Evolutionary conservation across 92 coral and sea anemone species (phyloP), one percentile per base, ranked within the genome.

Genomic region (Phenganax stokvisi): DNA sequence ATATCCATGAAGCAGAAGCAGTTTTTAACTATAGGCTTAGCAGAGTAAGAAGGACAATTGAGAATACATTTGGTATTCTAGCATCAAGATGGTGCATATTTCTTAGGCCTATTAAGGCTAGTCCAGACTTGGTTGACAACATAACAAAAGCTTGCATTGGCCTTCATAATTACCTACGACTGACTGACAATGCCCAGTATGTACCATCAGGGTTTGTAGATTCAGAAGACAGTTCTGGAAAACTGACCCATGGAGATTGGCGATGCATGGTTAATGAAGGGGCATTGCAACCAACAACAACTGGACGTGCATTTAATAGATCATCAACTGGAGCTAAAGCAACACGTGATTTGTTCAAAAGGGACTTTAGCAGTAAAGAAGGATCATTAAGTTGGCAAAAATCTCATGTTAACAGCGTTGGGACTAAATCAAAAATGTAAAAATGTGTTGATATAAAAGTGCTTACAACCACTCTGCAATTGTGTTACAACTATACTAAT

Each of bases 41-140:
- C 8, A 53, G 84, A 58, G 56, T 44, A 27, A 66, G 84, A 68
- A 63, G 85, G 30, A 72, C 79, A n/a, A 72, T 82, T 29, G 85
- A 82, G 59, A 82, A 82, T 82, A 58, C 79, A 54, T 71, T 82
- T 71, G 80, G 85, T 20, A 82, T 82, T 58, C 58, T 82, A 70
- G 69, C 66, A 15, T 78, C 79, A 12, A 71, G 53, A 28, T 82
- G 80, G 85, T 17, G 79, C 12, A 72, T 70, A 12, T 82, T 82
- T 56, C 71, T 68, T 65, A 12, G 80, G 12, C 85, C 85, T 57
- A 82, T 82, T 51, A 62, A 25, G 62, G 85, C 79, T 16, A 71
- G 51, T 71, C 68, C 54, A 30, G 71, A 71, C 15, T 16, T 69
- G 60, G 85, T 72, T 54, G 76, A 82, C 58, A 57, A 54, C 29